These are phyloP conservation scores for Lithosia quadra DNA, from an alignment of 2,888 invertebrate genomes.

Conservation along the genomic window DNA sequence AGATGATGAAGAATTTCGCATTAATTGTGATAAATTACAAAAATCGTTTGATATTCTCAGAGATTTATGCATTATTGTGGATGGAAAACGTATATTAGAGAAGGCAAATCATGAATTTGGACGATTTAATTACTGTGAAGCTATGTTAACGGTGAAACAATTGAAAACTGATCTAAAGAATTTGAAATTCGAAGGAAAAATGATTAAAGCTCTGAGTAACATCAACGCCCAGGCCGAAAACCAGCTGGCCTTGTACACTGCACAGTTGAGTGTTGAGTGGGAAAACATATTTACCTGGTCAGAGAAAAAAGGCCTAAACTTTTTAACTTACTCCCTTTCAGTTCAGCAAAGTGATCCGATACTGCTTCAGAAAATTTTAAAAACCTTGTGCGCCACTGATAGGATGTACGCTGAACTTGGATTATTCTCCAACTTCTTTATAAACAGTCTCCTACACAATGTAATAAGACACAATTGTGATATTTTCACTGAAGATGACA, in stretches of 20 bases:
- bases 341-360: constrained; percentile 78
- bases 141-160: constrained; percentile 67
- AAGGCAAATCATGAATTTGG: constrained; percentile 75
- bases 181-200: constrained; percentile 71
- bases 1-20: constrained; percentile 69
- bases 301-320: constrained; percentile 71
- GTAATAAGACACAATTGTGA: constrained; percentile 79
- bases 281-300: constrained; percentile 80
- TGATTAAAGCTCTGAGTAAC: constrained; percentile 66
- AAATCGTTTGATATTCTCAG: constrained; percentile 61
- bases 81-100: constrained; percentile 70
- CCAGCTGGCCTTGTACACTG: constrained; percentile 74
- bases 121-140: constrained; percentile 72
- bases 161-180: constrained; percentile 61
- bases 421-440: constrained; percentile 79
- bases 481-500: constrained; percentile 78
- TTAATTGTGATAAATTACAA: constrained; percentile 61
- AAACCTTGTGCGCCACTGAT: constrained; percentile 73
- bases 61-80: constrained; percentile 68
- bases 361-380: constrained; percentile 75
- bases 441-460: constrained; percentile 74
- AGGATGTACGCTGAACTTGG: constrained; percentile 78
- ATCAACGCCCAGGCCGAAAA: constrained; percentile 73
- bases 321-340: constrained; percentile 72
- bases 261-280: constrained; percentile 80